Evolutionary conservation across 2,797 vertebrate species (phyloP).

Genomic region (Rhinoraja longicauda): DNA sequence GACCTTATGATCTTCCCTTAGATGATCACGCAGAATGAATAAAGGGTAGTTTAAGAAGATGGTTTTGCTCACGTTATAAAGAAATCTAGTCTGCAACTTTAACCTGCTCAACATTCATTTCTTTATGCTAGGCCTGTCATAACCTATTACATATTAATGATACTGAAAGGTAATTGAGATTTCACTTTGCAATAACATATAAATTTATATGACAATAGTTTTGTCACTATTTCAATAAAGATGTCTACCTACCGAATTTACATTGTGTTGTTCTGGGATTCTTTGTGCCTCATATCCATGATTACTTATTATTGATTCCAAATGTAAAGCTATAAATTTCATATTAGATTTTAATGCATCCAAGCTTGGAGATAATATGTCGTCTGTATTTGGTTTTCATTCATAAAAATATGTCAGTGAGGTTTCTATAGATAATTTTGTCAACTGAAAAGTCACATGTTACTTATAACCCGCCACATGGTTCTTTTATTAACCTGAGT

Average conservation of each 20-base stretch:
- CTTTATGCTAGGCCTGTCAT: not conserved
- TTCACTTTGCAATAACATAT: not conserved
- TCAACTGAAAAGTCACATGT: not conserved
- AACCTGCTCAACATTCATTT: not conserved
- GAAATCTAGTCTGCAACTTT: not conserved
- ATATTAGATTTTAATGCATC: not conserved
- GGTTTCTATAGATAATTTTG: not conserved
- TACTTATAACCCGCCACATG: not conserved
- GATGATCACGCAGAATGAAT: not conserved
- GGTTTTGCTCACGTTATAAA: not conserved
- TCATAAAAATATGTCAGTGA: slow-evolving; percentile 5
- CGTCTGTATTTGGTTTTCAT: not conserved
- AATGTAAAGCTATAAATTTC: not conserved
- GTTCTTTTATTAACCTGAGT: not conserved
- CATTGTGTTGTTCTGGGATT: not conserved
- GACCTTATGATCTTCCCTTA: not conserved
- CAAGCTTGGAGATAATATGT: not conserved
- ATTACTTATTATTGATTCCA: not conserved
- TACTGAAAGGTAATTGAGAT: not conserved
- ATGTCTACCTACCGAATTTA: not conserved
- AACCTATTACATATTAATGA: not conserved
- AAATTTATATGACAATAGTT: not conserved
- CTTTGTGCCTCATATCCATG: not conserved
- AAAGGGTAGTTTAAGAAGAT: not conserved
- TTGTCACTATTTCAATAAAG: not conserved